Evolutionary conservation across 2,888 invertebrate species (phyloP).

Genomic region (Eupsilia transversa): DNA sequence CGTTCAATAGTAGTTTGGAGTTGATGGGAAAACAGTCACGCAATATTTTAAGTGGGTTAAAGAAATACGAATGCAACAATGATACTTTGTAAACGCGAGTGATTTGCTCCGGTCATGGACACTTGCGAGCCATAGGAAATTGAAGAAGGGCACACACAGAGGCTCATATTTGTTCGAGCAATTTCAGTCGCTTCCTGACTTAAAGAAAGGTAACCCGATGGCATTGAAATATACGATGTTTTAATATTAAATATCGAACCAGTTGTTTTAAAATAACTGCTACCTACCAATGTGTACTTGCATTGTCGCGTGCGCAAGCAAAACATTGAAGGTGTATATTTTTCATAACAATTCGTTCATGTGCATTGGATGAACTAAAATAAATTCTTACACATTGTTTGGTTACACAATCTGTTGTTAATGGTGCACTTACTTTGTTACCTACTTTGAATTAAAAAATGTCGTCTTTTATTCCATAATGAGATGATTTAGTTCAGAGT

Average conservation of each 20-base stretch:
- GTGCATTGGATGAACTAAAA: conserved; percentile 23
- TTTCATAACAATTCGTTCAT: conserved; percentile 43
- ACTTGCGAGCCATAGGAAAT: conserved; percentile 53
- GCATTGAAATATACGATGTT: conserved; percentile 55
- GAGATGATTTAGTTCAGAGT: conserved; percentile 36
- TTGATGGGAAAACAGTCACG: conserved; percentile 66
- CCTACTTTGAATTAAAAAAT: conserved; percentile 16
- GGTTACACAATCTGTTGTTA: conserved; percentile 12
- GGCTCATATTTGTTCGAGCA: conserved; percentile 1
- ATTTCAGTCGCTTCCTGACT: conserved; percentile 36
- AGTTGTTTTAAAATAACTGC: conserved; percentile 54
- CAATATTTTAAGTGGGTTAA: conserved; percentile 70
- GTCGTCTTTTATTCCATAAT: not conserved
- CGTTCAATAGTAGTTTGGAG: conserved; percentile 47
- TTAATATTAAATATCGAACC: conserved; percentile 46
- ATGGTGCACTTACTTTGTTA: not conserved
- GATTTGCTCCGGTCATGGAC: conserved; percentile 71
- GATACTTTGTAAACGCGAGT: conserved; percentile 62
- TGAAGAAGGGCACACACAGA: conserved; percentile 34
- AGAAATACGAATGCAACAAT: conserved; percentile 66
- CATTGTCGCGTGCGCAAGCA: conserved; percentile 45
- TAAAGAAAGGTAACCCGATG: conserved; percentile 49
- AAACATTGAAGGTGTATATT: conserved; percentile 48
- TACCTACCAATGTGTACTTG: conserved; percentile 17
- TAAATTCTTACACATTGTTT: conserved; percentile 45